A percentile compares a stretch with the other conserved stretches of the same genome.
Conservation (phyloP, 2,888 invertebrate genomes). For the Acanthosoma haemorrhoidale region DNA sequence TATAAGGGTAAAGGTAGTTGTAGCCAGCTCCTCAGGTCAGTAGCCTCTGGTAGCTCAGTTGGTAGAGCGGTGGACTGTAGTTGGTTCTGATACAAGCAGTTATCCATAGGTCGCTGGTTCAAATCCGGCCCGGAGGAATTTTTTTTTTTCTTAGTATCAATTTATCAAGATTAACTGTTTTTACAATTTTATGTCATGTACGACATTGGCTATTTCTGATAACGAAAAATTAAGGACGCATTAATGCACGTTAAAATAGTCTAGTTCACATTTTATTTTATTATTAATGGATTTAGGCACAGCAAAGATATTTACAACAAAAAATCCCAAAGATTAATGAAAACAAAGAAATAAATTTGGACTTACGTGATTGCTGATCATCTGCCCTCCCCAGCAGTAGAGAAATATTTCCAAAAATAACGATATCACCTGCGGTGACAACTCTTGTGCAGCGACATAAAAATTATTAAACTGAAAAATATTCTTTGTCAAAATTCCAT, state of each 20-base stretch:
- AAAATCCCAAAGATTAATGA: neutral
- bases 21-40: too few species aligned
- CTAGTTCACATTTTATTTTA: too few species aligned
- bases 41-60: constrained; percentile 42
- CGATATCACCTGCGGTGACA: neutral
- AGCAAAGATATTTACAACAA: neutral
- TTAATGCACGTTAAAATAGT: too few species aligned
- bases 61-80: constrained; percentile 43
- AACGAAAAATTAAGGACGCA: too few species aligned
- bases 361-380: neutral
- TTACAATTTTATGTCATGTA: too few species aligned
- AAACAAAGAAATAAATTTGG: neutral
- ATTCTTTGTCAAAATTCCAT: too few species aligned
- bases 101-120: constrained; percentile 49
- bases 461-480: too few species aligned
- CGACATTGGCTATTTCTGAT: too few species aligned
- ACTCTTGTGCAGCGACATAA: neutral
- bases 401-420: constrained; percentile 4
- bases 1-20: too few species aligned
- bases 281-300: too few species aligned
- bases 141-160: too few species aligned
- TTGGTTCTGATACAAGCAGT: constrained; percentile 40
- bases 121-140: constrained; percentile 47
- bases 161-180: too few species aligned
- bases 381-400: constrained; percentile 15